Base-by-base conservation (phyloP, 2,113 vertebrate genomes). In the Apteryx mantelli region DNA sequence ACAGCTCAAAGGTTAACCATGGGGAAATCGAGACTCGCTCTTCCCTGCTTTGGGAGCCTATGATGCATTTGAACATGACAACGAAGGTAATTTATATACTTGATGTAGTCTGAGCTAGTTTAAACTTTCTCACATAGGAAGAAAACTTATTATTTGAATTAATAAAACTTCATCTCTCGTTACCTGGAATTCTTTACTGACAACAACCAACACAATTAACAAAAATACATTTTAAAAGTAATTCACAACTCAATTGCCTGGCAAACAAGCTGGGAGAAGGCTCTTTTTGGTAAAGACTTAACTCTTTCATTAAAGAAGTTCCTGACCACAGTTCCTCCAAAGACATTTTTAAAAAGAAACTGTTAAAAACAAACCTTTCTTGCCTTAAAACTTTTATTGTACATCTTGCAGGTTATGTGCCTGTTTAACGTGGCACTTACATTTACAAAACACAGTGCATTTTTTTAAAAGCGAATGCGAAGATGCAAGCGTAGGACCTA, bases 71-170 rank as follows among this genome's bases (percentile, higher is more conserved):
- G 25, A 48, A 30, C 40, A 22, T 13, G 18, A 2, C 11, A 2
- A 5, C 17, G 60, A 61, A 4, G 8, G 36, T 20, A 42, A 63
- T 63, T 50, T 21, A 58, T 28, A 44, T 10, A 25, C 40, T 6
- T 2, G 0, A 9, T 4, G 12, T 2, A 3, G n/a, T 18, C 64
- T 56, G 50, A 21, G 46, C 26, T 5, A 34, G 0, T 13, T 0
- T 0, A 38, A 55, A 63, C 46, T n/a, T 63, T 50, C 74, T 81
- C 61, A 16, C 19, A 79, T 2, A n/a, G 69, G 21, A 17, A 16
- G 34, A n/a, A 17, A 38, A 8, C 4, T 60, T 10, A 14, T 8
- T 44, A 6, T 14, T 55, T 6, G 5, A 17, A 76, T 55, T 32
- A 65, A 77, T 16, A 77, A 68, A 83, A 6, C n/a, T 65, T 76